These are phyloP conservation scores for Poecilus cupreus DNA, from an alignment of 2,888 invertebrate species.

Conservation along the genomic window DNA sequence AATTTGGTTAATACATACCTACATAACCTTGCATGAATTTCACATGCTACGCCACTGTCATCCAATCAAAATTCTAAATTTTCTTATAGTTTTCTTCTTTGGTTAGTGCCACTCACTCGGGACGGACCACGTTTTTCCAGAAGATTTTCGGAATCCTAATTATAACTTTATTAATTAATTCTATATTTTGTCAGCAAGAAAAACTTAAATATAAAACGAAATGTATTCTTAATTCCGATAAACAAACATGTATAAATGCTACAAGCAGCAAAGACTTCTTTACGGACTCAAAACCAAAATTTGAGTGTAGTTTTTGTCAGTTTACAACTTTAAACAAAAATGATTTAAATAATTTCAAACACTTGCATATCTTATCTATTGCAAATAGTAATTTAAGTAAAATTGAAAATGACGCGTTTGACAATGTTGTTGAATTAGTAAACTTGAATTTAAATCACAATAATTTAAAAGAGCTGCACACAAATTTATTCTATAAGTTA, in stretches of 20 bases:
- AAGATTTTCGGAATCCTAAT: neutral
- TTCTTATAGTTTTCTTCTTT: slow-evolving; percentile 23
- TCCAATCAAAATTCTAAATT: neutral
- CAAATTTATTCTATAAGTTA: slow-evolving; percentile 27
- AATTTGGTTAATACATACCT: neutral
- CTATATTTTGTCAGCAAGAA: neutral
- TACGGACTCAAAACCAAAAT: neutral
- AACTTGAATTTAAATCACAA: slow-evolving; percentile 9
- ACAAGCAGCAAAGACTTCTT: neutral
- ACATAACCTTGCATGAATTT: neutral
- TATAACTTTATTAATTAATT: neutral
- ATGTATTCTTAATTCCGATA: too few species aligned
- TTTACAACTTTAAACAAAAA: neutral
- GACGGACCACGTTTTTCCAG: neutral
- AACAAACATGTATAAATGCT: neutral
- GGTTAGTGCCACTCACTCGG: slow-evolving; percentile 22
- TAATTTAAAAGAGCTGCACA: neutral
- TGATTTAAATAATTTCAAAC: neutral
- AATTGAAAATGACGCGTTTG: slow-evolving; percentile 25
- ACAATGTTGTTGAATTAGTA: neutral
- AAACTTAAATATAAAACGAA: neutral
- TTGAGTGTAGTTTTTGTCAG: slow-evolving; percentile 32
- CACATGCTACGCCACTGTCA: slow-evolving; percentile 8
- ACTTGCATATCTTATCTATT: neutral
- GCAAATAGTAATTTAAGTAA: neutral